phyloP scores from a whole-genome alignment of 2,113 vertebrate species.

The Labrus mixtus region DNA sequence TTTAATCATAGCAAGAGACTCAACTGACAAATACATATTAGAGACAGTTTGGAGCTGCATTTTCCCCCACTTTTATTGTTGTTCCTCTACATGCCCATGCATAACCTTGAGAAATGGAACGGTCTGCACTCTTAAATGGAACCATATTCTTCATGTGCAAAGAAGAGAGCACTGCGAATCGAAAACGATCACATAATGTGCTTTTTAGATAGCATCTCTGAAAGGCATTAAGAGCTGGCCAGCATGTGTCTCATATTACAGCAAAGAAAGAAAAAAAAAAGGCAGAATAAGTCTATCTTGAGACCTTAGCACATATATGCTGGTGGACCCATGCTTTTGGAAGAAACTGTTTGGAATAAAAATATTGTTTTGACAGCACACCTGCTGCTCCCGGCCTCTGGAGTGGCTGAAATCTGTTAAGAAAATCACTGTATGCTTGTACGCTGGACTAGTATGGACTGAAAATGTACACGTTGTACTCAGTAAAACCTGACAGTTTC shows the following conservation, averaged over 20 bases:
- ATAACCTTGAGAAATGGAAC: slow-evolving; percentile 81
- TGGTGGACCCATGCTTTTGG: slow-evolving; percentile 25
- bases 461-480: slow-evolving; percentile 28
- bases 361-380: slow-evolving; percentile 66
- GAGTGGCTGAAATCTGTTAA: slow-evolving; percentile 52
- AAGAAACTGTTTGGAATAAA: slow-evolving; percentile 49
- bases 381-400: slow-evolving; percentile 54
- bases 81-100: slow-evolving; percentile 76
- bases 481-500: slow-evolving; percentile 18
- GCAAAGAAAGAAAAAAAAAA: slow-evolving; percentile 59
- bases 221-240: slow-evolving; percentile 77
- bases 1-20: slow-evolving; percentile 82
- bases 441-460: slow-evolving; percentile 21
- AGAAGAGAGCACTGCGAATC: slow-evolving; percentile 69
- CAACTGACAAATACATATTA: slow-evolving; percentile 83
- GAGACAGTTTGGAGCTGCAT: slow-evolving; percentile 72
- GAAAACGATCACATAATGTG: slow-evolving; percentile 80
- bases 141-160: slow-evolving; percentile 78
- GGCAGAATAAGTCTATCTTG: slow-evolving; percentile 59
- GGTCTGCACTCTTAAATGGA: slow-evolving; percentile 73
- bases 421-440: slow-evolving; percentile 30
- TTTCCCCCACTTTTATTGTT: slow-evolving; percentile 76
- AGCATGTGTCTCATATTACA: slow-evolving; percentile 74
- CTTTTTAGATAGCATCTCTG: slow-evolving; percentile 80
- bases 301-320: slow-evolving; percentile 48